Conservation (phyloP, 1,140 invertebrate species). For the Drosophila busckii region DNA sequence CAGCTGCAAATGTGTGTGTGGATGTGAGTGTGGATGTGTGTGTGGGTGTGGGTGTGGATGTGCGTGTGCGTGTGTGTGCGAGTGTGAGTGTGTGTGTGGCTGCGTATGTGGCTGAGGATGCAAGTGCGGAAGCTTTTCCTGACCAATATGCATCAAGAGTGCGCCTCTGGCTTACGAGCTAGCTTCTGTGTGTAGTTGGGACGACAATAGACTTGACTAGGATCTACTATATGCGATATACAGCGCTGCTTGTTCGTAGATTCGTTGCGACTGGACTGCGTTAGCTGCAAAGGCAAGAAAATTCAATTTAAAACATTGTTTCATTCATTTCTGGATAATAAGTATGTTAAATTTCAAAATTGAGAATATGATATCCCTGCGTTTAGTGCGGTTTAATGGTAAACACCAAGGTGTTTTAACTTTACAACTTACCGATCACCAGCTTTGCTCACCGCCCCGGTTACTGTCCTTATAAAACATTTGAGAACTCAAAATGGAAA, state of each 20-base stretch:
- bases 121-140: slow-evolving; percentile 55
- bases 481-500: too few relatives aligned
- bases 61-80: slow-evolving; percentile 24
- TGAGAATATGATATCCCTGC: too few relatives aligned
- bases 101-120: slow-evolving; percentile 38
- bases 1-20: slow-evolving; percentile 4
- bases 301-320: too few relatives aligned
- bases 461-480: too few relatives aligned
- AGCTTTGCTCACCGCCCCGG: too few relatives aligned
- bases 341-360: too few relatives aligned
- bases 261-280: slow-evolving; percentile 13
- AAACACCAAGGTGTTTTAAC: too few relatives aligned
- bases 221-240: slow-evolving; percentile 7
- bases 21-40: neutral
- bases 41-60: neutral
- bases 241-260: neutral
- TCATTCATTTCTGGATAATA: too few relatives aligned
- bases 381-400: too few relatives aligned
- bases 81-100: slow-evolving; percentile 1
- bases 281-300: slow-evolving; percentile 6
- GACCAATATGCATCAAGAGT: slow-evolving; percentile 65
- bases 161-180: slow-evolving; percentile 36
- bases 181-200: slow-evolving; percentile 34
- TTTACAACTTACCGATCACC: too few relatives aligned
- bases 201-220: slow-evolving; percentile 48